Percentiles rank a stretch among this genome's conserved stretches.
These are phyloP conservation scores for Timema cristinae DNA, from an alignment of 2,888 invertebrate species.

Conservation along the genomic window DNA sequence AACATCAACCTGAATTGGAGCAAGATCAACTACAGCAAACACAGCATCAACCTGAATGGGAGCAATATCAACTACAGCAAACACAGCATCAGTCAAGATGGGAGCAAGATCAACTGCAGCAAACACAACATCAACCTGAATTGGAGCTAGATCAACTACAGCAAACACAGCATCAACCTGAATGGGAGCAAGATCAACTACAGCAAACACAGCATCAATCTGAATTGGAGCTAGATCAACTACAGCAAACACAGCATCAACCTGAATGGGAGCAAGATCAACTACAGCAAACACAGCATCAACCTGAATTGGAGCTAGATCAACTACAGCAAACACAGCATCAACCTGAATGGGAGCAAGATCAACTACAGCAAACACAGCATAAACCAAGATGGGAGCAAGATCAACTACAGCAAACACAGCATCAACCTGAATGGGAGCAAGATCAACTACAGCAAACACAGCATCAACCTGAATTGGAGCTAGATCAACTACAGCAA, in stretches of 20 bases:
- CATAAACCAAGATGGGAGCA: slow-evolving; percentile 21
- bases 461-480: slow-evolving; percentile 35
- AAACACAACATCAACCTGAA: too few relatives aligned
- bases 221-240: too few relatives aligned
- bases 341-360: background rate
- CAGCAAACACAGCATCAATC: too few relatives aligned
- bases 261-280: too few relatives aligned
- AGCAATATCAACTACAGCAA: slow-evolving; percentile 18
- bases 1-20: slow-evolving; percentile 26
- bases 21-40: slow-evolving; percentile 24
- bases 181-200: too few relatives aligned
- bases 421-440: slow-evolving; percentile 8
- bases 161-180: too few relatives aligned
- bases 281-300: too few relatives aligned
- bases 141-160: too few relatives aligned
- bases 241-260: too few relatives aligned
- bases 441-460: slow-evolving; percentile 17
- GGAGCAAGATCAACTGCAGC: too few relatives aligned
- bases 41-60: slow-evolving; percentile 26
- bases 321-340: background rate
- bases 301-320: background rate
- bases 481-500: slow-evolving; percentile 39
- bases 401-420: slow-evolving; percentile 35
- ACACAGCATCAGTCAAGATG: background rate
- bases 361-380: slow-evolving; percentile 6